These are phyloP conservation scores for Lasius fuliginosus DNA, from an alignment of 2,888 invertebrate species.

Conservation along the genomic window DNA sequence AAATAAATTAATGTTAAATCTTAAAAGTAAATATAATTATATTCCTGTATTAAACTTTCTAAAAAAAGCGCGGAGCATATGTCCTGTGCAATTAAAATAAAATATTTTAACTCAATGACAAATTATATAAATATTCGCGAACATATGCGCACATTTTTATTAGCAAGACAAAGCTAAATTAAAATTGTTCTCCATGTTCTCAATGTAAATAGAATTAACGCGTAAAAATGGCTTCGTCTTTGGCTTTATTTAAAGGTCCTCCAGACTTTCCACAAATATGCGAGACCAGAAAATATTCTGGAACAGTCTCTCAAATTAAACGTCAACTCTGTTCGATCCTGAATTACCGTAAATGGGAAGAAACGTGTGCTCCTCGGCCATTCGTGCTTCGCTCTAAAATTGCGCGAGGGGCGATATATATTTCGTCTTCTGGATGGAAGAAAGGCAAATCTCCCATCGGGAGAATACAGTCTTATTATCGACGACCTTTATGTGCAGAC, in stretches of 20 bases:
- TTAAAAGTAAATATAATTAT: neutral
- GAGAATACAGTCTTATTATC: conserved; percentile 38
- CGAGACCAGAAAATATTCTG: neutral
- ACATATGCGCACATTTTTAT: neutral
- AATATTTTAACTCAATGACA: neutral
- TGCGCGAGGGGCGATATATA: neutral
- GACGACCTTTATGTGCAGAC: conserved; percentile 15
- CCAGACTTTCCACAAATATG: neutral
- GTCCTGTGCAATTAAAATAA: neutral
- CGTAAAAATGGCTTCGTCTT: neutral
- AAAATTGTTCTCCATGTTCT: neutral
- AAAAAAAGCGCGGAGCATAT: neutral
- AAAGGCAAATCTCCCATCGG: neutral
- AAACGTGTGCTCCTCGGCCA: neutral
- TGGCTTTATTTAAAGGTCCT: neutral
- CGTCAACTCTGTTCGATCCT: neutral
- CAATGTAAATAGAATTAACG: neutral
- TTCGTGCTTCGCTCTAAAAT: neutral
- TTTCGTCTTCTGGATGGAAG: neutral
- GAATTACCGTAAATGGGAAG: neutral
- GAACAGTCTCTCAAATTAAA: neutral
- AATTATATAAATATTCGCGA: neutral
- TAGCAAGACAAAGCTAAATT: neutral
- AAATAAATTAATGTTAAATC: conserved; percentile 17
- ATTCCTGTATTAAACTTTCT: neutral